Evolutionary conservation across 2,113 vertebrate genomes (phyloP).

Genomic region (Arizona elegans): DNA sequence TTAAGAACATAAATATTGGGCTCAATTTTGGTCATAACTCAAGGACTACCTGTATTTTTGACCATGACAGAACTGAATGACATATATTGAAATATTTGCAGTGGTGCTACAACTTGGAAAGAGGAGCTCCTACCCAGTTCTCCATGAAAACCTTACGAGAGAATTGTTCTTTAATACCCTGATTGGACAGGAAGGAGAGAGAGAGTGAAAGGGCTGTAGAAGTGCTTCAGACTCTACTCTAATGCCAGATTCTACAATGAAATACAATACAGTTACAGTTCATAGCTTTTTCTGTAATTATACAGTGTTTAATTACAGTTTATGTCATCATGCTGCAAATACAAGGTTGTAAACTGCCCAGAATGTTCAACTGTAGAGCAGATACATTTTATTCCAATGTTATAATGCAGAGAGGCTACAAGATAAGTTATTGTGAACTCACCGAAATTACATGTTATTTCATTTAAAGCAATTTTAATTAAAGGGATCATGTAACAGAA

Average conservation of each 20-base stretch:
- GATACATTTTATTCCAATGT: constrained; percentile 10
- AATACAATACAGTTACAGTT: constrained; percentile 14
- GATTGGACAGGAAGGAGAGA: background rate
- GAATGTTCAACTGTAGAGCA: constrained; percentile 29
- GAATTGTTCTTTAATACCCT: background rate
- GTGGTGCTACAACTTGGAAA: background rate
- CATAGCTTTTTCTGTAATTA: background rate
- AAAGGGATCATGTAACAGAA: background rate
- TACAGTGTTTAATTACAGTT: constrained; percentile 4
- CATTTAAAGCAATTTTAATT: background rate
- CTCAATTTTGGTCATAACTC: background rate
- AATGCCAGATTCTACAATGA: constrained; percentile 20
- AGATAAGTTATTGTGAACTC: constrained; percentile 38
- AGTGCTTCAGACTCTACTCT: constrained; percentile 16
- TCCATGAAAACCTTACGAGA: background rate
- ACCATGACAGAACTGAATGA: background rate
- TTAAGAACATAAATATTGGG: background rate
- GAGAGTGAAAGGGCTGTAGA: constrained; percentile 14
- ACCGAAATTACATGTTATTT: background rate
- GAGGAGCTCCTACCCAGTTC: background rate
- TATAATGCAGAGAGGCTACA: constrained; percentile 17
- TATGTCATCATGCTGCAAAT: background rate
- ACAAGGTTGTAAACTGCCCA: constrained; percentile 18
- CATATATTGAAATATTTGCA: background rate
- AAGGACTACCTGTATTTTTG: background rate